Conservation (phyloP, 1,140 invertebrate species). For the Spodoptera litura region DNA sequence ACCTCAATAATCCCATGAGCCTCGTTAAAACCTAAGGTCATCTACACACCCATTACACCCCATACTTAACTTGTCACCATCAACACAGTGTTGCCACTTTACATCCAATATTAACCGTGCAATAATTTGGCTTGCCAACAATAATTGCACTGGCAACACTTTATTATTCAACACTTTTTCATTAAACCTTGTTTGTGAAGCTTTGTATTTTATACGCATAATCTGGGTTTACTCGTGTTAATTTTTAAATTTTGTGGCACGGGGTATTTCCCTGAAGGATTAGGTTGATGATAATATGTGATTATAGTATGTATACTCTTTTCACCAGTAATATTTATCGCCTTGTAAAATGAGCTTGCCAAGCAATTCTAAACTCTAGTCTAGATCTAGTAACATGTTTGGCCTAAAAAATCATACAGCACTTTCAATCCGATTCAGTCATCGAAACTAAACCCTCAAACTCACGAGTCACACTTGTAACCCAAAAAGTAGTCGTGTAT, state of each 20-base stretch:
- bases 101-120: constrained; percentile 36
- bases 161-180: constrained; percentile 50
- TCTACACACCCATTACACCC: background rate
- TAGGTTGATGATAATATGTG: background rate
- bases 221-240: constrained; percentile 3
- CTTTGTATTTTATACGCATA: constrained; percentile 33
- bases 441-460: background rate
- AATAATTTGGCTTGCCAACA: constrained; percentile 25
- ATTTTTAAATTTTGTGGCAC: background rate
- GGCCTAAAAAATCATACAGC: no score
- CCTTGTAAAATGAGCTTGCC: no score
- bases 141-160: constrained; percentile 20
- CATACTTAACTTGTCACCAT: constrained; percentile 26
- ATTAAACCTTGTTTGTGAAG: constrained; percentile 40
- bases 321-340: no score
- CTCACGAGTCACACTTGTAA: background rate
- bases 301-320: background rate
- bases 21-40: constrained; percentile 8
- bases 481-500: background rate
- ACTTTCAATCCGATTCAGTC: no score
- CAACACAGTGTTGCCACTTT: constrained; percentile 15
- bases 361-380: no score
- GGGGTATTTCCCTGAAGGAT: background rate
- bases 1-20: background rate
- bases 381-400: no score